Evolutionary conservation across 2,797 vertebrate genomes (phyloP), one percentile per base, ranked within the genome.

Genomic region (Sebastes vulpes): DNA sequence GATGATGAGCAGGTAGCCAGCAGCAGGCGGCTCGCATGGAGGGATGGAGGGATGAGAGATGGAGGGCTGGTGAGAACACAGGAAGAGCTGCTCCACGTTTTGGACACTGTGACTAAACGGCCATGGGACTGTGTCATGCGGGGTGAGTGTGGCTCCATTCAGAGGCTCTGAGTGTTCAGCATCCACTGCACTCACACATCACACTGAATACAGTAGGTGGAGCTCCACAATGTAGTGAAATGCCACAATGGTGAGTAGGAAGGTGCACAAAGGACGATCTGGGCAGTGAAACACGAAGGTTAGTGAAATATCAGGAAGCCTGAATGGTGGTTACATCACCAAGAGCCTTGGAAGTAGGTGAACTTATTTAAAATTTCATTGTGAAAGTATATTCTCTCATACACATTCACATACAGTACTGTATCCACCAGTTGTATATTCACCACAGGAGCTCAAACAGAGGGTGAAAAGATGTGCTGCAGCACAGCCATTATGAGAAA

Each of bases 1-100:
- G 50, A 48, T 46, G 42, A 18, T 38, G 80, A 83, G 67, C 85
- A 90, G 83, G 88, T 82, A 85, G 67, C 76, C 72, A 59, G 81
- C 77, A 89, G 84, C 78, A 69, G 64, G 69, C 72, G 81, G 76
- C 21, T 10, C 5, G 5, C 57, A 54, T 28, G 69, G 20, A 73
- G 56, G 31, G 64, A 53, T 52, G 38, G 38, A 50, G 18, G 8
- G 42, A 46, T 46, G 56, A 46, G 16, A 18, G 42, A 46, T 46
- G 42, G 18, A 20, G 18, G 18, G 70, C 65, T 58, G 50, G 54
- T 11, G 77, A 60, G 70, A 54, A 65, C 73, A 72, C 73, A 72
- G 61, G 80, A 72, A 71, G 86, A 50, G 65, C 46, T 2, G 53
- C 21, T 32, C 52, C 28, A 23, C 21, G 42, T 68, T 84, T 59